These are phyloP conservation scores for Hiodon tergisus DNA, from an alignment of 2,113 vertebrate genomes.

Conservation along the genomic window DNA sequence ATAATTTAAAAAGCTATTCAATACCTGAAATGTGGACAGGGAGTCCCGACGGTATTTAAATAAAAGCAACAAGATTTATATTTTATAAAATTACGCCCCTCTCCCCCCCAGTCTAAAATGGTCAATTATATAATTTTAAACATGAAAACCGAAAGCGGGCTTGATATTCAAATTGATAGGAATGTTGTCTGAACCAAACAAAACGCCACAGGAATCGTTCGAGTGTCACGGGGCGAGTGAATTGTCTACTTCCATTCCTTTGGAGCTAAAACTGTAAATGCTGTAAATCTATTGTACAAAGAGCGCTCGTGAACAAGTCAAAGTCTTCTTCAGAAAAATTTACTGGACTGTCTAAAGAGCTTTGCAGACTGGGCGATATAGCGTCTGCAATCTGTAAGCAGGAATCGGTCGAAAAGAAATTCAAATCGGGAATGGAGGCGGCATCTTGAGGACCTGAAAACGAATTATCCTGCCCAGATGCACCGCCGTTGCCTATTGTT, in stretches of 20 bases:
- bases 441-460: conserved; percentile 60
- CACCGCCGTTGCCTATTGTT: conserved; percentile 38
- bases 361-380: conserved; percentile 54
- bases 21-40: conserved; percentile 61
- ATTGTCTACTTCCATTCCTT: background rate
- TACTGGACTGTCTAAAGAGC: conserved; percentile 75
- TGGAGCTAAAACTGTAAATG: conserved; percentile 71
- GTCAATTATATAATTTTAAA: too few relatives aligned
- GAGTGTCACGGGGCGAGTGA: too few relatives aligned
- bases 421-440: conserved; percentile 69
- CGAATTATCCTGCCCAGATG: conserved; percentile 44
- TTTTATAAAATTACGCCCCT: background rate
- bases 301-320: conserved; percentile 85
- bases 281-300: conserved; percentile 85
- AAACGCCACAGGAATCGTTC: too few relatives aligned
- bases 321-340: conserved; percentile 88
- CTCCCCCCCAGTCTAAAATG: too few relatives aligned
- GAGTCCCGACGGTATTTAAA: conserved; percentile 45
- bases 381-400: conserved; percentile 64
- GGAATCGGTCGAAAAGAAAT: conserved; percentile 71
- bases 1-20: conserved; percentile 37
- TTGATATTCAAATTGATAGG: too few relatives aligned
- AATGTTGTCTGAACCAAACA: too few relatives aligned
- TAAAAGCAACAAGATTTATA: conserved; percentile 25
- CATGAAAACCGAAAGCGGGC: too few relatives aligned